These are phyloP conservation scores for Cerceris rybyensis DNA, from an alignment of 2,888 invertebrate genomes.

Conservation along the genomic window DNA sequence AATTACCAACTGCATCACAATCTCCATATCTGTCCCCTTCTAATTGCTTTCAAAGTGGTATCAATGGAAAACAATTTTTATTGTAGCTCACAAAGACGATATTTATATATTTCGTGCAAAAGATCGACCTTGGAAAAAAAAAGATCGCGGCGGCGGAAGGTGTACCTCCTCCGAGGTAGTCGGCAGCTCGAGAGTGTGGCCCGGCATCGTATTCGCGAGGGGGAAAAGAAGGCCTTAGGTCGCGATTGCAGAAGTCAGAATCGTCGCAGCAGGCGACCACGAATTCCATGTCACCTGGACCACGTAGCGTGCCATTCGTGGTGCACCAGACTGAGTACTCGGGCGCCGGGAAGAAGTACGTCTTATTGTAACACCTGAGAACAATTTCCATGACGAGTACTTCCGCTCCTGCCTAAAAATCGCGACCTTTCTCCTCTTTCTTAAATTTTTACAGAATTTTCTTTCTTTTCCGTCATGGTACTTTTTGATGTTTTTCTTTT, in stretches of 20 bases:
- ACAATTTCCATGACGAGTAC: slow-evolving; percentile 68
- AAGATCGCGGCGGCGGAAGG: slow-evolving; percentile 22
- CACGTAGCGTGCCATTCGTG: slow-evolving; percentile 72
- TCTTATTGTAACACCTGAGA: slow-evolving; percentile 81
- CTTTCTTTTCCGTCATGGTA: neutral
- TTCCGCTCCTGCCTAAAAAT: slow-evolving; percentile 17
- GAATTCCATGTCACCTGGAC: slow-evolving; percentile 84
- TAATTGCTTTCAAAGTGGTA: too few species aligned
- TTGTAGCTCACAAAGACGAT: neutral
- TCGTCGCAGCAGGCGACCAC: slow-evolving; percentile 91
- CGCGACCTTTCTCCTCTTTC: neutral
- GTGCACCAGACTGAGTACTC: slow-evolving; percentile 79
- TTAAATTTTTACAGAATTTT: neutral
- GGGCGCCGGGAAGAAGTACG: slow-evolving; percentile 77
- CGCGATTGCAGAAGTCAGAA: slow-evolving; percentile 89
- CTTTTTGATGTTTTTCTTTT: too few species aligned
- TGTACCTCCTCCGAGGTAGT: slow-evolving; percentile 77
- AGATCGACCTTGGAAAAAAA: slow-evolving; percentile 44
- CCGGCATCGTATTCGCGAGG: slow-evolving; percentile 55
- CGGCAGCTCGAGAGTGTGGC: slow-evolving; percentile 71
- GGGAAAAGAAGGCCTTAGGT: slow-evolving; percentile 84
- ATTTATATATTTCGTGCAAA: neutral
- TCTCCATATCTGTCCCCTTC: too few species aligned
- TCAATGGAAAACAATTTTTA: neutral
- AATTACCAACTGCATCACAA: too few species aligned